Evolutionary conservation across 2,113 vertebrate species (phyloP).

Genomic region (Tupaia chinensis): DNA sequence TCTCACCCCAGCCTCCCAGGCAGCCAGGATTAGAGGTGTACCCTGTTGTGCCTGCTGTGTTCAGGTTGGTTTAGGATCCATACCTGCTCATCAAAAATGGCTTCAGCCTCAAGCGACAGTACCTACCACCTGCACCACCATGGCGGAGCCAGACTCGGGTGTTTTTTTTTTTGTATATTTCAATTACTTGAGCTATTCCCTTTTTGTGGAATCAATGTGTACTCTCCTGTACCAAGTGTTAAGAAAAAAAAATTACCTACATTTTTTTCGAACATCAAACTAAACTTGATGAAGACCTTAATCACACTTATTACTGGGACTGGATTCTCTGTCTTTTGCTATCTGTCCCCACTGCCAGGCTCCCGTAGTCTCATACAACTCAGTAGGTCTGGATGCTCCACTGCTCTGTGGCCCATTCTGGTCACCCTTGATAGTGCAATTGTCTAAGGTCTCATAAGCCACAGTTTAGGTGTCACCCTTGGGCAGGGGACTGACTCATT

Average conservation of each 20-base stretch:
- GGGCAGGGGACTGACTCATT: neutral
- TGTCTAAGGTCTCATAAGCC: neutral
- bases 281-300: neutral
- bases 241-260: constrained; percentile 40
- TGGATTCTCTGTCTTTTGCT: neutral
- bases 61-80: too few species aligned
- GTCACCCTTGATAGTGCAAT: neutral
- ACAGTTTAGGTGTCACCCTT: neutral
- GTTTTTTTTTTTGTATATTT: neutral
- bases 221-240: neutral
- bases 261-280: constrained; percentile 30
- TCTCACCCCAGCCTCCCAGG: too few species aligned
- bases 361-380: neutral
- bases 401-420: neutral
- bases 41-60: too few species aligned
- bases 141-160: too few species aligned
- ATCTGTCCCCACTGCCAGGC: fast-evolving
- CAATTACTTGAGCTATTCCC: neutral
- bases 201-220: neutral
- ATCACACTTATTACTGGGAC: neutral
- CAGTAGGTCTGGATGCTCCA: neutral
- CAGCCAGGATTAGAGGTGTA: too few species aligned
- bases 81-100: too few species aligned
- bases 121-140: too few species aligned
- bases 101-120: too few species aligned